Conservation (phyloP, 2,888 invertebrate species). For the Eulithis prunata region DNA sequence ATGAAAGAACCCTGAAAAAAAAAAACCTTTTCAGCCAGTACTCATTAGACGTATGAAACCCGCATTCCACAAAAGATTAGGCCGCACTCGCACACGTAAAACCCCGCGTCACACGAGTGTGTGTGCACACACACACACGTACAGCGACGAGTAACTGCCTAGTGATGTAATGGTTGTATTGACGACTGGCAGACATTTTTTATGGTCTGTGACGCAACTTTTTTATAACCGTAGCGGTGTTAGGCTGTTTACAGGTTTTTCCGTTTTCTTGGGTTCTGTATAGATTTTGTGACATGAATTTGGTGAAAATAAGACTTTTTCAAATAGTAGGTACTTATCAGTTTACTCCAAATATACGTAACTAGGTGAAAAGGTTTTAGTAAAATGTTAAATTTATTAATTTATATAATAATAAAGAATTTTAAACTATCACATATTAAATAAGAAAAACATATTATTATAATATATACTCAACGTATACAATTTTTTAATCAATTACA, state of each 20-base stretch:
- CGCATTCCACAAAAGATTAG: constrained; percentile 83
- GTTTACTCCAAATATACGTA: no score
- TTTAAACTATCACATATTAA: no score
- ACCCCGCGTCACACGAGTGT: constrained; percentile 36
- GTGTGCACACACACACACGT: constrained; percentile 54
- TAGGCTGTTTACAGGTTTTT: constrained; percentile 54
- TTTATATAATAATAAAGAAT: no score
- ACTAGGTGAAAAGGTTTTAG: no score
- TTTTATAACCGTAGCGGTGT: constrained; percentile 71
- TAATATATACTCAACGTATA: no score
- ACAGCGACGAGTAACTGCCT: constrained; percentile 20
- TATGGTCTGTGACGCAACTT: constrained; percentile 82
- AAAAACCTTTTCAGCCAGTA: constrained; percentile 77
- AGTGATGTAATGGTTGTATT: constrained; percentile 79
- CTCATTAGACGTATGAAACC: constrained; percentile 77
- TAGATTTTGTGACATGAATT: background rate
- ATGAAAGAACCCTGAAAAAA: constrained; percentile 62
- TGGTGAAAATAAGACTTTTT: no score
- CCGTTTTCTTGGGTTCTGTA: constrained; percentile 41
- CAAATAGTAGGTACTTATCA: no score
- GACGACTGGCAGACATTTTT: constrained; percentile 83
- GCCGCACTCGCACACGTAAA: constrained; percentile 57
- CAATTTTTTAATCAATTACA: no score
- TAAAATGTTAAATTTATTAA: no score
- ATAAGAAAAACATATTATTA: no score